Conservation (phyloP, 2,113 vertebrate genomes). For the Girardinichthys multiradiatus region DNA sequence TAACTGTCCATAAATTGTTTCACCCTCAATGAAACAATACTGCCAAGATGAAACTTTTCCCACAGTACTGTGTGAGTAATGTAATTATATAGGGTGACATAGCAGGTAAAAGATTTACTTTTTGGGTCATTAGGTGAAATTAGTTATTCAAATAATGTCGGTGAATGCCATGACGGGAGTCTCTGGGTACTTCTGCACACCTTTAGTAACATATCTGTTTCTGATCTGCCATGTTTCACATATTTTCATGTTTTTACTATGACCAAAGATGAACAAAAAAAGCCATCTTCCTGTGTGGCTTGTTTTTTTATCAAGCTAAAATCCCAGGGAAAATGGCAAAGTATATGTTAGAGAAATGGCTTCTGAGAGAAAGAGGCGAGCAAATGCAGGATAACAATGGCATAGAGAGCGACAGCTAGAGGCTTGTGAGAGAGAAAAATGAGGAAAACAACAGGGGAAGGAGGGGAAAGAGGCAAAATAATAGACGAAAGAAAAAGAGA, state of each 20-base stretch:
- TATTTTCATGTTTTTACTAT: conserved; percentile 18
- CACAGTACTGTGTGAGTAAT: no score
- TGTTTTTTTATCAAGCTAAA: conserved; percentile 41
- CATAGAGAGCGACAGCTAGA: conserved; percentile 52
- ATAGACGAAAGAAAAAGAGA: conserved; percentile 53
- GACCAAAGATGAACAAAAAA: conserved; percentile 9
- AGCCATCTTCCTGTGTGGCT: conserved; percentile 11
- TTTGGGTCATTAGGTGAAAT: no score
- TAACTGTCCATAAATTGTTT: no score
- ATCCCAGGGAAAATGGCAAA: conserved; percentile 28
- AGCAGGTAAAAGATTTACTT: no score
- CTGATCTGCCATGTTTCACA: conserved; percentile 15
- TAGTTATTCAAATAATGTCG: no score
- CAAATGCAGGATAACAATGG: conserved; percentile 54
- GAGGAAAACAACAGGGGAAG: conserved; percentile 26
- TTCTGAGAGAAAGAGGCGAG: conserved; percentile 32
- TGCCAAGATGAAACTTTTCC: no score
- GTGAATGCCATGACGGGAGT: not conserved
- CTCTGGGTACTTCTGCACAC: not conserved
- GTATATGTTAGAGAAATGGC: conserved; percentile 50
- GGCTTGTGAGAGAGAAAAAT: conserved; percentile 51
- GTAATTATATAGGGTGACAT: not conserved
- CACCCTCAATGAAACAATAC: no score
- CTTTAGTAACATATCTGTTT: not conserved
- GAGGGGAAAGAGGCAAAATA: conserved; percentile 25